A percentile compares a stretch with the other conserved stretches of the same genome.
Conservation (phyloP, 2,797 vertebrate genomes). For the Parambassis ranga region DNA sequence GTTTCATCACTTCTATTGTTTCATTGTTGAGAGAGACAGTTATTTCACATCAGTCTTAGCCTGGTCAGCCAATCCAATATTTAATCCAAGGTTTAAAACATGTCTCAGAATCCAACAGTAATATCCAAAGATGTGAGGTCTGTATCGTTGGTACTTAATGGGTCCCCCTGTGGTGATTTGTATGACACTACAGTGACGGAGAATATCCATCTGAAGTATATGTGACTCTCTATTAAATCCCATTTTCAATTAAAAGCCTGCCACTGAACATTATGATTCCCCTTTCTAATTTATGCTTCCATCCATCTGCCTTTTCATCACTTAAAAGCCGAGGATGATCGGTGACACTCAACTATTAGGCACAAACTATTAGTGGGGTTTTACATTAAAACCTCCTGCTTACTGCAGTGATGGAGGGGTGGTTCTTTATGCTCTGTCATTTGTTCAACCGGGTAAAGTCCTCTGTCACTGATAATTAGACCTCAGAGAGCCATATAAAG, state of each 20-base stretch:
- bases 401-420: conserved; percentile 34
- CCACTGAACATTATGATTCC: conserved; percentile 36
- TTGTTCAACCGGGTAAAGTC: conserved; percentile 58
- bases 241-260: conserved; percentile 53
- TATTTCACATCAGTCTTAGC: too few relatives aligned
- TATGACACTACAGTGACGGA: conserved; percentile 8
- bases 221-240: conserved; percentile 41
- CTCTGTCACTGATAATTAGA: conserved; percentile 69
- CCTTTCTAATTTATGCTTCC: conserved; percentile 33
- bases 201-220: conserved; percentile 22
- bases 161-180: conserved; percentile 6
- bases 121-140: background rate
- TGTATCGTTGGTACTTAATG: background rate
- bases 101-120: background rate
- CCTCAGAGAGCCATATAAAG: conserved; percentile 61
- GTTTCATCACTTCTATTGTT: too few relatives aligned
- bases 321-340: conserved; percentile 37
- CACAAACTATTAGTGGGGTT: conserved; percentile 54
- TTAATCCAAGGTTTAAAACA: too few relatives aligned
- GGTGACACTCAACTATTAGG: conserved; percentile 41
- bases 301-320: conserved; percentile 41
- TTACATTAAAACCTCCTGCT: conserved; percentile 49
- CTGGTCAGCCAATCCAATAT: too few relatives aligned
- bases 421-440: conserved; percentile 44
- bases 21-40: too few relatives aligned